Evolutionary conservation across 1,140 invertebrate genomes (phyloP).

Genomic region (Hyles vespertilio): DNA sequence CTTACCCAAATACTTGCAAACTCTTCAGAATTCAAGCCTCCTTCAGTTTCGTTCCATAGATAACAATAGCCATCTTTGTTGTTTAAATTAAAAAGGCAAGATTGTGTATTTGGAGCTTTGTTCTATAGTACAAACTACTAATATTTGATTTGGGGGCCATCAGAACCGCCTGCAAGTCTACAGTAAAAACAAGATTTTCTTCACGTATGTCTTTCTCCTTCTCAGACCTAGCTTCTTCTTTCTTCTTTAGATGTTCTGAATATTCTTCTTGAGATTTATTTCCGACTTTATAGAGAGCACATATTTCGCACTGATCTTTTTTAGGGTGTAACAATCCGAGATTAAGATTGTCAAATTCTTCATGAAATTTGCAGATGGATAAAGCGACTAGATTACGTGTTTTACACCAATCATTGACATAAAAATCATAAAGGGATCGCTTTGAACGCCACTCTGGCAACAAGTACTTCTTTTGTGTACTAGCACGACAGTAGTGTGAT

Average conservation of each 20-base stretch:
- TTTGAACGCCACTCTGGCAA: constrained; percentile 26
- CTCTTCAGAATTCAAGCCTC: constrained; percentile 21
- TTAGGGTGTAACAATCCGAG: too few relatives aligned
- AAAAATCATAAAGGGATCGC: constrained; percentile 20
- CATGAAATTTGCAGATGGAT: too few relatives aligned
- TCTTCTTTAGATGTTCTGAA: constrained; percentile 10
- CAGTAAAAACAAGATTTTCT: constrained; percentile 3
- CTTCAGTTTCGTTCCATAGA: constrained; percentile 25
- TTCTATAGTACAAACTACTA: constrained; percentile 22
- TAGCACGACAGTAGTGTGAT: constrained; percentile 20
- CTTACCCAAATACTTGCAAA: constrained; percentile 16
- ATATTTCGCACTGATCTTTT: too few relatives aligned
- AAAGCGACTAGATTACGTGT: constrained; percentile 10
- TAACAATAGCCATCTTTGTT: constrained; percentile 21
- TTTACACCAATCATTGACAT: constrained; percentile 17
- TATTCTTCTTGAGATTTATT: constrained; percentile 17
- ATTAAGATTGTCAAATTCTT: too few relatives aligned
- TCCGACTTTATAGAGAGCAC: too few relatives aligned
- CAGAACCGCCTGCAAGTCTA: constrained; percentile 13
- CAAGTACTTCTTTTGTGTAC: constrained; percentile 21
- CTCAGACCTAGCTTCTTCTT: constrained; percentile 17
- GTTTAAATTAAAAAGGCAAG: constrained; percentile 20
- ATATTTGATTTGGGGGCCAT: constrained; percentile 19
- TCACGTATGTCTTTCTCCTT: constrained; percentile 7
- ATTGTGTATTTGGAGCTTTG: constrained; percentile 24